These are phyloP conservation scores for Apus apus DNA, from an alignment of 2,113 vertebrate species.

Conservation along the genomic window DNA sequence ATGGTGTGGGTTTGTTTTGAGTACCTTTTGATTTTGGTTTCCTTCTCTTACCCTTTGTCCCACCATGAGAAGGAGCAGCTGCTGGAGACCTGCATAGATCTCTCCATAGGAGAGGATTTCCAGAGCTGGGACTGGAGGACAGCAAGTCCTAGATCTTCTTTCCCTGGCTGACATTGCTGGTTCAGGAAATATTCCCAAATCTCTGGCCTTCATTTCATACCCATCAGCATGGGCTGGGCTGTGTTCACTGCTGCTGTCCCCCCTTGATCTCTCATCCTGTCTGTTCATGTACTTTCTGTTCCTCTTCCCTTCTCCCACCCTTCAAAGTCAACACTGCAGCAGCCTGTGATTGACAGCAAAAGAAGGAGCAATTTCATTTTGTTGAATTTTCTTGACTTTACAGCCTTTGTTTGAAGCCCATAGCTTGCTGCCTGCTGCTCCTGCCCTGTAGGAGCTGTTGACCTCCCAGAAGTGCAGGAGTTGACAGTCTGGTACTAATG, in stretches of 20 bases:
- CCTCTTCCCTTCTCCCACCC: slow-evolving; percentile 4
- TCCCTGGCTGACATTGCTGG: neutral
- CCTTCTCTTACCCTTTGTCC: neutral
- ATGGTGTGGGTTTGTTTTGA: neutral
- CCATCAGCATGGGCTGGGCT: neutral
- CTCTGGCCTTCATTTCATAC: neutral
- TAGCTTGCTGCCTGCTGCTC: neutral
- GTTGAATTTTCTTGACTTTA: neutral
- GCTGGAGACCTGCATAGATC: neutral
- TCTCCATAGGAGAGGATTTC: neutral
- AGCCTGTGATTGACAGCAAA: neutral
- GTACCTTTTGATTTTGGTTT: neutral
- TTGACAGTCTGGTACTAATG: neutral
- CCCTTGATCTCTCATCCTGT: neutral
- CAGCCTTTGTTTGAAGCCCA: neutral
- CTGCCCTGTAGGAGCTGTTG: neutral
- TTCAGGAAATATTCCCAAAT: neutral
- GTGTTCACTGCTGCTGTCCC: neutral
- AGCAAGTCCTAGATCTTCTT: neutral
- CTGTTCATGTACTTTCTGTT: neutral
- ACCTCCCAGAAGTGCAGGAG: neutral
- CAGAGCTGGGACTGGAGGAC: neutral
- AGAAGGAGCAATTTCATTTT: neutral
- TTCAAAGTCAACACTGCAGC: neutral
- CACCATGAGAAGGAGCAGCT: neutral